These are phyloP conservation scores for Drosophila neotestacea DNA, from an alignment of 2,888 invertebrate genomes.

Conservation along the genomic window DNA sequence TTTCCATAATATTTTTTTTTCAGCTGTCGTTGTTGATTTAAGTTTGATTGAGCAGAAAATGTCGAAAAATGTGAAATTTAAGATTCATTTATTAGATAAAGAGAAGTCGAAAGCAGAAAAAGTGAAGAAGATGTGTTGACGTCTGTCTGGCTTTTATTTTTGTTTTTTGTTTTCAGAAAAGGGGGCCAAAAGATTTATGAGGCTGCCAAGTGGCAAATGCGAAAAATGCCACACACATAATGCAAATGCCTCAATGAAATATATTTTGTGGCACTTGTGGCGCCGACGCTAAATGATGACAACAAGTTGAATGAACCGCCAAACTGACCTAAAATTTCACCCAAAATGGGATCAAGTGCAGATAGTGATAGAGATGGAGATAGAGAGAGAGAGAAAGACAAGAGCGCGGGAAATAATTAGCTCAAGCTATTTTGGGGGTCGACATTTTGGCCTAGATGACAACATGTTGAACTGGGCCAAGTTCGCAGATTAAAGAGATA, in stretches of 20 bases:
- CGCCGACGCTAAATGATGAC: constrained; percentile 48
- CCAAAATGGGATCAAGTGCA: constrained; percentile 51
- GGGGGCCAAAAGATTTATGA: constrained; percentile 41
- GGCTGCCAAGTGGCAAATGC: constrained; percentile 45
- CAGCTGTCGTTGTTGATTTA: constrained; percentile 42
- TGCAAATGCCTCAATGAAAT: constrained; percentile 76
- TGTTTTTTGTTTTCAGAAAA: background rate
- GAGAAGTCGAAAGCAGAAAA: background rate
- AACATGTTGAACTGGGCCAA: constrained; percentile 11
- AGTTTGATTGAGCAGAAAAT: constrained; percentile 41
- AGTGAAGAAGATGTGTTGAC: constrained; percentile 22
- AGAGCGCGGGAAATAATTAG: constrained; percentile 14
- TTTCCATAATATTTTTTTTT: background rate
- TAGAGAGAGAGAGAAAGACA: background rate
- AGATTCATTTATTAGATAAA: constrained; percentile 49
- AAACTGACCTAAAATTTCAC: constrained; percentile 38
- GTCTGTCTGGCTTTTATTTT: constrained; percentile 24
- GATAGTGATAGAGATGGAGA: background rate
- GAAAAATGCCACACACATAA: constrained; percentile 48
- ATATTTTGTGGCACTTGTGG: constrained; percentile 71
- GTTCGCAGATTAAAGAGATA: background rate
- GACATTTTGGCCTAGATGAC: constrained; percentile 12
- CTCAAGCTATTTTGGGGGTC: constrained; percentile 17
- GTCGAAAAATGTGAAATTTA: constrained; percentile 20
- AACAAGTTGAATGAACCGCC: constrained; percentile 66